A percentile compares a stretch with the other conserved stretches of the same genome.
Conservation (phyloP, 1,140 invertebrate species). For the Grapholita molesta region DNA sequence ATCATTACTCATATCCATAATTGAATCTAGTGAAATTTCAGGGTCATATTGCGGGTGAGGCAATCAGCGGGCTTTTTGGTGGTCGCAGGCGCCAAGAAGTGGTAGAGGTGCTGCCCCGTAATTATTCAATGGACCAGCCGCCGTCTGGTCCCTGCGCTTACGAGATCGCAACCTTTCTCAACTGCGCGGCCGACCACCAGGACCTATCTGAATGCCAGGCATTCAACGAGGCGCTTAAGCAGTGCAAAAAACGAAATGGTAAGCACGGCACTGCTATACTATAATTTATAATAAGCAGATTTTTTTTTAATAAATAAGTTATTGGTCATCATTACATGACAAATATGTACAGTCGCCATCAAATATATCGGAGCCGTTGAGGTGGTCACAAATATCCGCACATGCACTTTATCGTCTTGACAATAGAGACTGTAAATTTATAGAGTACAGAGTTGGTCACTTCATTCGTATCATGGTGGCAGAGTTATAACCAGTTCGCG, state of each 20-base stretch:
- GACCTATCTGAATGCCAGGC: slow-evolving; percentile 57
- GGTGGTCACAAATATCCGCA: too few species aligned
- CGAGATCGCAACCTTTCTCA: slow-evolving; percentile 63
- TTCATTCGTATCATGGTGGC: too few species aligned
- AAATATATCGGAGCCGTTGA: too few species aligned
- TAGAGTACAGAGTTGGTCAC: too few species aligned
- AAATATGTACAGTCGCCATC: too few species aligned
- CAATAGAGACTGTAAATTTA: too few species aligned
- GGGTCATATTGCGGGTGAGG: slow-evolving; percentile 91
- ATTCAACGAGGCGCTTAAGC: slow-evolving; percentile 59
- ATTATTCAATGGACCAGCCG: slow-evolving; percentile 49
- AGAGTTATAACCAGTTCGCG: too few species aligned
- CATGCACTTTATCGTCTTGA: too few species aligned
- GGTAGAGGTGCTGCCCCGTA: slow-evolving; percentile 43
- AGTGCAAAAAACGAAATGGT: slow-evolving; percentile 64
- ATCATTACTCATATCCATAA: neutral
- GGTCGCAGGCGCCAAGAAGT: slow-evolving; percentile 82
- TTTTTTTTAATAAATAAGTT: slow-evolving; percentile 21
- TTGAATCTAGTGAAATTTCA: slow-evolving; percentile 31
- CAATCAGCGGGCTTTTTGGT: slow-evolving; percentile 87
- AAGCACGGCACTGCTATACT: slow-evolving; percentile 18
- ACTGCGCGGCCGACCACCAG: slow-evolving; percentile 51
- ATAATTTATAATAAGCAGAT: neutral
- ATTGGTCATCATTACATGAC: too few species aligned
- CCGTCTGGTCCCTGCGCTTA: slow-evolving; percentile 64